These are phyloP conservation scores for Heliconius ethilla DNA, from an alignment of 2,888 invertebrate genomes.

Conservation along the genomic window DNA sequence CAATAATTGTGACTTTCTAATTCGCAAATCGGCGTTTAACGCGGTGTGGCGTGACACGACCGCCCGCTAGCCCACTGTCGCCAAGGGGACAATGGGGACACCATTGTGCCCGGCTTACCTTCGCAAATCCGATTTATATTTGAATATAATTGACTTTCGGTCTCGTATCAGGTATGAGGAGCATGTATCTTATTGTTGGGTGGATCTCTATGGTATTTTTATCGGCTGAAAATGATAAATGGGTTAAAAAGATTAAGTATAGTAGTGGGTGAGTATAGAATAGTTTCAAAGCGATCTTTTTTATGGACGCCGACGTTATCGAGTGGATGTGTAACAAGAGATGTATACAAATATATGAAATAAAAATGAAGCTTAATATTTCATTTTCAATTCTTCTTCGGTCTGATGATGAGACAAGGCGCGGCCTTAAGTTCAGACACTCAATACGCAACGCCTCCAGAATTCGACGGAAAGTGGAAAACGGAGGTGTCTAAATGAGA, in stretches of 20 bases:
- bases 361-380: too few relatives aligned
- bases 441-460: too few relatives aligned
- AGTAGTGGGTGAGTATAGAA: constrained; percentile 55
- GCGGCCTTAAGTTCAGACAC: too few relatives aligned
- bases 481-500: too few relatives aligned
- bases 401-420: too few relatives aligned
- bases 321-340: constrained; percentile 52
- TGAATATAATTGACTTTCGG: constrained; percentile 82
- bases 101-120: constrained; percentile 77
- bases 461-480: too few relatives aligned
- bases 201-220: constrained; percentile 80
- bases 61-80: constrained; percentile 23
- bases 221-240: constrained; percentile 80
- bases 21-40: constrained; percentile 16
- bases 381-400: too few relatives aligned
- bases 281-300: constrained; percentile 14
- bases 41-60: constrained; percentile 27
- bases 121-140: constrained; percentile 82
- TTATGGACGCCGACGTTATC: constrained; percentile 54
- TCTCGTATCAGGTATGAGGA: constrained; percentile 73
- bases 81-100: constrained; percentile 41
- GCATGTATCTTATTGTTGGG: constrained; percentile 73
- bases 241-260: constrained; percentile 77
- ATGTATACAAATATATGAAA: too few relatives aligned
- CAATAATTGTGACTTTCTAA: constrained; percentile 23